Evolutionary conservation across 2,113 vertebrate genomes (phyloP), one percentile per base, ranked within the genome.

Genomic region (Hippocampus abdominalis): DNA sequence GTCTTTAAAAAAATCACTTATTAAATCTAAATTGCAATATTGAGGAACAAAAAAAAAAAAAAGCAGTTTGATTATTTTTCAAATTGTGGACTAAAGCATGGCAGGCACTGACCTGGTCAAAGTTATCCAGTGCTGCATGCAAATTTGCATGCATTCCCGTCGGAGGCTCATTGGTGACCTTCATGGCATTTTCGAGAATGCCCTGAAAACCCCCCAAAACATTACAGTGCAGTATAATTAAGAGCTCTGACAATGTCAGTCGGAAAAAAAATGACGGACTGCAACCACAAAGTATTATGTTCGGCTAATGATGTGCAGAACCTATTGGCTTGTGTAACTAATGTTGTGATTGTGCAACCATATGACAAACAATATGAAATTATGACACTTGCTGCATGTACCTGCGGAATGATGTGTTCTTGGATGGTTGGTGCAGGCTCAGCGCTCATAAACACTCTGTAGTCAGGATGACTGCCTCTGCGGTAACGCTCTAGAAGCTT

Each of bases 121-220:
- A 94, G 87, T 93, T 93, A 85, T 91, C 91, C 69, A 93, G 71
- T 23, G 91, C 92, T 63, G 91, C 84, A 0, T 86, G 88, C 12
- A 92, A 76, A 83, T 94, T 93, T 36, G 93, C 92, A 48, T 93
- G 88, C 88, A 86, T 93, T 74, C 93, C 92, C 4, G 92, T 92
- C 23, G 89, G 92, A 62, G 90, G 90, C 72, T 94, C 92, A 36
- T 92, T 93, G 65, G 91, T 93, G 86, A 92, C 94, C 91, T 94
- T 94, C 75, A 94, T 93, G 36, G 90, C 89, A 65, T 90, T 93
- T 89, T 95, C 92, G 76, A 92, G 88, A 84, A 94, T 93, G 3
- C 89, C 91, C 88, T 91, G 60, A 72, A 15, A 4, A 61, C n/a
- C n/a, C n/a, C n/a, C n/a, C 8, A 69, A 0, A 56, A 62, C 4